phyloP scores from a whole-genome alignment of 2,797 vertebrate species.

The Australoheros facetus region DNA sequence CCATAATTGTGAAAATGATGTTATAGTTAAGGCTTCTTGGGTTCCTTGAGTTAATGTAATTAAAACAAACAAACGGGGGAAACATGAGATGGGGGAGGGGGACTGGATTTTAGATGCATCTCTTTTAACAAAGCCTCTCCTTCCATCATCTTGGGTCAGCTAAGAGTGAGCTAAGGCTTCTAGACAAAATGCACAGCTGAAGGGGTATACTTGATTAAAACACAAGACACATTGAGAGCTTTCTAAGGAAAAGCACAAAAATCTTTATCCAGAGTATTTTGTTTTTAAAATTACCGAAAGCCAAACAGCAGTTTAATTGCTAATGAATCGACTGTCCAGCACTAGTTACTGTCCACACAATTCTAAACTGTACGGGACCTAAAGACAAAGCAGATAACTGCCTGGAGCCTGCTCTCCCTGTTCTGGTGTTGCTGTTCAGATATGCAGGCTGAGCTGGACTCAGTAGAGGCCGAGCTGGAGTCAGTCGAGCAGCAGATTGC shows the following conservation, averaged over 20 bases:
- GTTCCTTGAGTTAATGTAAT: too few relatives aligned
- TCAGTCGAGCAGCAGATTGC: constrained; percentile 88
- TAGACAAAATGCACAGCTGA: neutral
- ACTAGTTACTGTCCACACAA: neutral
- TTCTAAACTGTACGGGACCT: neutral
- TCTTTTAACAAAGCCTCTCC: neutral
- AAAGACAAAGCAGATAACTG: neutral
- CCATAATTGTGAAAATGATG: too few relatives aligned
- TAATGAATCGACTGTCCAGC: accelerated
- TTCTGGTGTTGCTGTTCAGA: constrained; percentile 55
- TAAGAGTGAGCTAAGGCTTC: neutral
- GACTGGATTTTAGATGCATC: neutral
- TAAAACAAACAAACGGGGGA: too few relatives aligned
- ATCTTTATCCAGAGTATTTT: too few relatives aligned
- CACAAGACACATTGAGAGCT: too few relatives aligned
- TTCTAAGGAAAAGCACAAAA: too few relatives aligned
- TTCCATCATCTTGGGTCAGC: accelerated
- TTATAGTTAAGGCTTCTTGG: too few relatives aligned
- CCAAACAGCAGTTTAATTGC: too few relatives aligned
- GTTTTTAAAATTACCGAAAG: too few relatives aligned
- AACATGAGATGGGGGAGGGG: too few relatives aligned
- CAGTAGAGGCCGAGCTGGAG: constrained; percentile 87
- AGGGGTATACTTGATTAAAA: neutral
- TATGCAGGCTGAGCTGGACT: constrained; percentile 85
- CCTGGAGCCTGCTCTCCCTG: neutral